A percentile compares a stretch with the other conserved stretches of the same genome.
phyloP scores from a whole-genome alignment of 2,797 vertebrate genomes.

The Echeneis naucrates region DNA sequence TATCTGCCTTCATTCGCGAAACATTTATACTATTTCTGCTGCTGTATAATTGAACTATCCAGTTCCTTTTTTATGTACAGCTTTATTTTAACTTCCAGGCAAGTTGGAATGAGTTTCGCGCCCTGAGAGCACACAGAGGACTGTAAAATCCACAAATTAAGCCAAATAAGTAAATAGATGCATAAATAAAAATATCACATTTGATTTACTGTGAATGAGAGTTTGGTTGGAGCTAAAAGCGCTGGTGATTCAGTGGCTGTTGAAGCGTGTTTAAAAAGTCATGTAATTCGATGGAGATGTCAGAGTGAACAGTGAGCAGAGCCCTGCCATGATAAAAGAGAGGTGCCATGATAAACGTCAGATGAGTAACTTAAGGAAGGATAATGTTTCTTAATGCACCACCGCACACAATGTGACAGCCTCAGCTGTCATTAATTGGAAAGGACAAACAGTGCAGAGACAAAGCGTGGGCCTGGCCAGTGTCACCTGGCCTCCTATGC shows the following conservation, averaged over 20 bases:
- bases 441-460: constrained; percentile 63
- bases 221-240: constrained; percentile 31
- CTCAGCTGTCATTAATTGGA: constrained; percentile 56
- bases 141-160: constrained; percentile 8
- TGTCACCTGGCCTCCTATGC: constrained; percentile 61
- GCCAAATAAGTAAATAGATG: constrained; percentile 36
- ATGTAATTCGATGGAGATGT: constrained; percentile 44
- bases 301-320: constrained; percentile 60
- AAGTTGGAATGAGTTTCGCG: background rate
- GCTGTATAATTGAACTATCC: constrained; percentile 33
- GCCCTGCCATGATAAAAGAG: constrained; percentile 48
- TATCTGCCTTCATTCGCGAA: constrained; percentile 18
- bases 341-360: constrained; percentile 51
- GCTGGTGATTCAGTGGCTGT: constrained; percentile 46
- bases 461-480: constrained; percentile 57
- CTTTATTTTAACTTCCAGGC: constrained; percentile 12
- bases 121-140: background rate
- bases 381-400: constrained; percentile 61
- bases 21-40: constrained; percentile 24
- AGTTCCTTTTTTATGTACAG: background rate
- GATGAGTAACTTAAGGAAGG: constrained; percentile 52
- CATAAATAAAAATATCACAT: constrained; percentile 46
- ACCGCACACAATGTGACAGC: constrained; percentile 48
- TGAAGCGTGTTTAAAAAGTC: constrained; percentile 54
- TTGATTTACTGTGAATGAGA: constrained; percentile 44